A percentile compares a stretch with the other conserved stretches of the same genome.
Evolutionary conservation across 2,888 invertebrate species (phyloP).

Genomic region (Caenorhabditis auriculariae): DNA sequence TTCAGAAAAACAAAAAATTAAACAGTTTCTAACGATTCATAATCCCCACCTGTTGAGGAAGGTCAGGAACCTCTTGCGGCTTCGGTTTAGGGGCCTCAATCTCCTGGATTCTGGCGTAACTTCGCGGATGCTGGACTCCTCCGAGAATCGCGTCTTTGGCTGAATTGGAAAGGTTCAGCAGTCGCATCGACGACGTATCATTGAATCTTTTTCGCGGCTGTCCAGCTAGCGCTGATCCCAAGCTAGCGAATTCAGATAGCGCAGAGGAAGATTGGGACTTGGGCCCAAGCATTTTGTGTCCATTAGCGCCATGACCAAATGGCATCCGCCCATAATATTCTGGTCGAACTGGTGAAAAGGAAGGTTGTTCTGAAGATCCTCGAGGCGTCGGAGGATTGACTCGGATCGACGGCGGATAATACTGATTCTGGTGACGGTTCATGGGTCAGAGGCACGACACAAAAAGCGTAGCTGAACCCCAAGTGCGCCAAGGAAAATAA

Average conservation of each 20-base stretch:
- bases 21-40: background rate
- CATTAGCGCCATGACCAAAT: slow-evolving; percentile 12
- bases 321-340: slow-evolving; percentile 10
- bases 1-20: background rate
- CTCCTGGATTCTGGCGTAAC: slow-evolving; percentile 55
- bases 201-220: no score
- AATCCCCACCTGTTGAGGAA: slow-evolving; percentile 38
- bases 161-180: slow-evolving; percentile 43
- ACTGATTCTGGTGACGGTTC: no score
- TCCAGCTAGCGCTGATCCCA: no score
- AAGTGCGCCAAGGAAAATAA: background rate
- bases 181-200: slow-evolving; percentile 26
- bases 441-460: no score
- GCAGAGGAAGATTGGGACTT: no score
- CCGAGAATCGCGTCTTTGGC: slow-evolving; percentile 56
- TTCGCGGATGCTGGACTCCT: slow-evolving; percentile 54
- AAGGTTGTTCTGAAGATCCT: no score
- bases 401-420: no score
- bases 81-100: slow-evolving; percentile 55
- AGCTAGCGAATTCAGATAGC: no score
- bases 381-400: no score
- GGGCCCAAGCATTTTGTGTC: no score
- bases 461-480: no score
- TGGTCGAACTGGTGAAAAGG: background rate
- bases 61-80: slow-evolving; percentile 52